Conservation (phyloP, 2,113 vertebrate species). For the Pteropus alecto region DNA sequence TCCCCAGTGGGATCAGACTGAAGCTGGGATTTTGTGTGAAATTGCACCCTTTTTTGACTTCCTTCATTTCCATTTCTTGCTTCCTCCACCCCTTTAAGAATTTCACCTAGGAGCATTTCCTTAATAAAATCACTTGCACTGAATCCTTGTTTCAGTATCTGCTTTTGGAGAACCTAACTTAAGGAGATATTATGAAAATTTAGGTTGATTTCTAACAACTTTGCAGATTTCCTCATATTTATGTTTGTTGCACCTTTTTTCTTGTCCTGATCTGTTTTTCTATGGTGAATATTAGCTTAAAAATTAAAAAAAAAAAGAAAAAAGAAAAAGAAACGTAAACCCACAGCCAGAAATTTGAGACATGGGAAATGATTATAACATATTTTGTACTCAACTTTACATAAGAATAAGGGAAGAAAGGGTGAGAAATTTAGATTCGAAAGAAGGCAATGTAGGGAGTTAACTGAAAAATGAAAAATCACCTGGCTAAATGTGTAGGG, state of each 20-base stretch:
- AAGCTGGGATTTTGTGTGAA: neutral
- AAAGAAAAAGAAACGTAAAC: neutral
- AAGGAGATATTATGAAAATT: neutral
- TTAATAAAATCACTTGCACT: neutral
- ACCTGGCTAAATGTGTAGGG: neutral
- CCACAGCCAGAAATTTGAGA: neutral
- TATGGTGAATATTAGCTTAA: neutral
- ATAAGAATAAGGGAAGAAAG: neutral
- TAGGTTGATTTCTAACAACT: neutral
- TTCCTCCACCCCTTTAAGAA: neutral
- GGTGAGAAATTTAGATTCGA: neutral
- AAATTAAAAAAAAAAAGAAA: neutral
- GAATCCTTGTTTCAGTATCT: neutral
- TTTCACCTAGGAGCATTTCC: neutral
- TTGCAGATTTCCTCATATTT: neutral
- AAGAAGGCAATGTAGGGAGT: neutral
- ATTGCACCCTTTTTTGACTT: neutral
- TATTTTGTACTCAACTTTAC: neutral
- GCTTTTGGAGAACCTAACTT: neutral
- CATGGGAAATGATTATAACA: neutral
- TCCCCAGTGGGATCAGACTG: neutral
- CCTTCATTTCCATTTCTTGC: neutral
- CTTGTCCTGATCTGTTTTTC: neutral
- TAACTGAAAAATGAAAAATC: neutral
- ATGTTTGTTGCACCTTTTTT: neutral